Evolutionary conservation across 2,888 invertebrate species (phyloP).

Genomic region (Sturmia bella): DNA sequence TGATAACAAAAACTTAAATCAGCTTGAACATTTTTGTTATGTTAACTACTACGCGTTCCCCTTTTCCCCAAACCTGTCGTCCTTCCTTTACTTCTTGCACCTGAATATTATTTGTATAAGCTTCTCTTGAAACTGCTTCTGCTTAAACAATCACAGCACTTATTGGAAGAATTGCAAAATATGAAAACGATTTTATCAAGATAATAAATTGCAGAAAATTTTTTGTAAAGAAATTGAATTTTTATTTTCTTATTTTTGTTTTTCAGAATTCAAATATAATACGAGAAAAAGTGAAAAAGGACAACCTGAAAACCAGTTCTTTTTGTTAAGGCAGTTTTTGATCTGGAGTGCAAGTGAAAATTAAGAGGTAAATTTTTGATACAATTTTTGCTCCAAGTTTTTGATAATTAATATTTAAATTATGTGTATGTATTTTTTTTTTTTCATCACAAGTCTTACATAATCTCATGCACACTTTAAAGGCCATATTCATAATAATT

Average conservation of each 20-base stretch:
- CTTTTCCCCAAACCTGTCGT: background rate
- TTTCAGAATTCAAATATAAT: too few species aligned
- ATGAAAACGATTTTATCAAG: constrained; percentile 32
- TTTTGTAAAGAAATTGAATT: constrained; percentile 33
- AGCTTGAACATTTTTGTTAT: background rate
- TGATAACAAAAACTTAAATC: background rate
- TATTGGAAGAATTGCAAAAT: background rate
- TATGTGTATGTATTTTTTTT: background rate
- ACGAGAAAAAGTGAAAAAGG: constrained; percentile 9
- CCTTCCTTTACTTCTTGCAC: background rate
- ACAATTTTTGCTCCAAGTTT: background rate
- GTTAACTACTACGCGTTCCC: background rate
- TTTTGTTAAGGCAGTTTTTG: background rate
- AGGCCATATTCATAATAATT: too few species aligned
- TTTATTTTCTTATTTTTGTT: background rate
- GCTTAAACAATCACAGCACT: background rate
- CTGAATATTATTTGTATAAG: background rate
- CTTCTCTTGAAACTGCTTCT: background rate
- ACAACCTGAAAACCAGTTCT: background rate
- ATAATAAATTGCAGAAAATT: constrained; percentile 49
- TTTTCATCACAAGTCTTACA: background rate
- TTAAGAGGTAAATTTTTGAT: background rate
- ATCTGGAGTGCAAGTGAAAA: background rate
- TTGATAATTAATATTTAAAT: background rate
- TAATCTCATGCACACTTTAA: background rate